These are phyloP conservation scores for Podarcis raffonei DNA, from an alignment of 2,113 vertebrate species.

Conservation along the genomic window DNA sequence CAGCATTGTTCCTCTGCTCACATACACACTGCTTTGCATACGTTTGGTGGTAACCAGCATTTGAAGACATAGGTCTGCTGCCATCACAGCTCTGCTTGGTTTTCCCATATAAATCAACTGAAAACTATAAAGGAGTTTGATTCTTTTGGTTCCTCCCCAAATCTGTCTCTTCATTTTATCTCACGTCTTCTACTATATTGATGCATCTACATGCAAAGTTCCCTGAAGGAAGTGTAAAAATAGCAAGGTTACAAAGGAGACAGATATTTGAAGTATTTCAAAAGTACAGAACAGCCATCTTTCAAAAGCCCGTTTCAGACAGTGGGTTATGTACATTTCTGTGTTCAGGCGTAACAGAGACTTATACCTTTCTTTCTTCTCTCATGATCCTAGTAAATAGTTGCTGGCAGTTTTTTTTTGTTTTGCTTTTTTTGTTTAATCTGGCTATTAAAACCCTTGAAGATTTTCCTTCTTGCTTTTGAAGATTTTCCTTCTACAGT, in stretches of 20 bases:
- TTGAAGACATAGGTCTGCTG: no score
- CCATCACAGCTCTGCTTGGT: no score
- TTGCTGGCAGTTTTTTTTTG: not conserved
- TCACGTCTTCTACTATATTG: not conserved
- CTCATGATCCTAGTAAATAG: not conserved
- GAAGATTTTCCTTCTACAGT: not conserved
- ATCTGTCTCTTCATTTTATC: not conserved
- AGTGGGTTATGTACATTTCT: no score
- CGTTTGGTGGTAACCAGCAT: no score
- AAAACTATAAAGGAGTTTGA: no score
- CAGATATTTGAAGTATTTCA: not conserved
- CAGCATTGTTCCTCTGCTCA: no score
- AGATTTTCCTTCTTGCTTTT: not conserved
- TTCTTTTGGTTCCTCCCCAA: not conserved
- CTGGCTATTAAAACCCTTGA: not conserved
- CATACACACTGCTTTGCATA: no score
- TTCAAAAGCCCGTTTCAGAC: not conserved
- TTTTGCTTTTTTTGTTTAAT: no score
- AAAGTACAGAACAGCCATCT: not conserved
- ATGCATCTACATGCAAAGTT: not conserved
- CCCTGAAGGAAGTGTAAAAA: not conserved
- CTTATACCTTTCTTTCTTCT: not conserved
- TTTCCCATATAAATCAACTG: no score
- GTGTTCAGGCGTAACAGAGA: not conserved
- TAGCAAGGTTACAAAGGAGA: not conserved